Conservation (phyloP, 2,113 vertebrate genomes). For the Delphinus delphis region DNA sequence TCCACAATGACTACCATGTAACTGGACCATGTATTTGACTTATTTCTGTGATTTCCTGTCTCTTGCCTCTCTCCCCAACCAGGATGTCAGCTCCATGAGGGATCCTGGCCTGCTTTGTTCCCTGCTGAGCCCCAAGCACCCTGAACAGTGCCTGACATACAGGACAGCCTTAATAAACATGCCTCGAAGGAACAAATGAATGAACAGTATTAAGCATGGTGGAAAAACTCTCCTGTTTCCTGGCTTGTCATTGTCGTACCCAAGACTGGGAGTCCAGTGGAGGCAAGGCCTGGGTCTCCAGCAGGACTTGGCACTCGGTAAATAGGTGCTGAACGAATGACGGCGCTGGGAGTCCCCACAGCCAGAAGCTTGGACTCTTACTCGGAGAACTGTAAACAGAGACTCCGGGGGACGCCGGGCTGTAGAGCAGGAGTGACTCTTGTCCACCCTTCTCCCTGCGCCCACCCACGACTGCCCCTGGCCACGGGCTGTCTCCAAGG, state of each 20-base stretch:
- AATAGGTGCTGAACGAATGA: background rate
- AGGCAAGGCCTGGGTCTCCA: background rate
- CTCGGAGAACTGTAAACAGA: background rate
- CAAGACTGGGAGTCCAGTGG: background rate
- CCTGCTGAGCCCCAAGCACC: background rate
- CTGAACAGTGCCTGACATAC: too few species aligned
- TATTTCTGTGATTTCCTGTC: background rate
- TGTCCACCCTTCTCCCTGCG: too few species aligned
- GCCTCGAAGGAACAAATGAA: background rate
- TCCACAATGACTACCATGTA: background rate
- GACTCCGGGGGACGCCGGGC: background rate
- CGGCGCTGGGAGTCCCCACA: background rate
- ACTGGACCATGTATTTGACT: too few species aligned
- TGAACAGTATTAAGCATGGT: rapidly evolving
- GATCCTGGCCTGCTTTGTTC: background rate
- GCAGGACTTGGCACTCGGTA: background rate
- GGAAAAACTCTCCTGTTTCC: background rate
- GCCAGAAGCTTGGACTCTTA: background rate
- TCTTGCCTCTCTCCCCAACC: too few species aligned
- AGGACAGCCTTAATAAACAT: background rate
- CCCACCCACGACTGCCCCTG: rapidly evolving
- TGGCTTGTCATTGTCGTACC: too few species aligned
- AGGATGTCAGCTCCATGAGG: background rate
- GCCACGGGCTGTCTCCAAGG: background rate
- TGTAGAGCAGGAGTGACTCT: background rate